These are phyloP conservation scores for Strix aluco DNA, from an alignment of 2,113 vertebrate genomes.

Conservation along the genomic window DNA sequence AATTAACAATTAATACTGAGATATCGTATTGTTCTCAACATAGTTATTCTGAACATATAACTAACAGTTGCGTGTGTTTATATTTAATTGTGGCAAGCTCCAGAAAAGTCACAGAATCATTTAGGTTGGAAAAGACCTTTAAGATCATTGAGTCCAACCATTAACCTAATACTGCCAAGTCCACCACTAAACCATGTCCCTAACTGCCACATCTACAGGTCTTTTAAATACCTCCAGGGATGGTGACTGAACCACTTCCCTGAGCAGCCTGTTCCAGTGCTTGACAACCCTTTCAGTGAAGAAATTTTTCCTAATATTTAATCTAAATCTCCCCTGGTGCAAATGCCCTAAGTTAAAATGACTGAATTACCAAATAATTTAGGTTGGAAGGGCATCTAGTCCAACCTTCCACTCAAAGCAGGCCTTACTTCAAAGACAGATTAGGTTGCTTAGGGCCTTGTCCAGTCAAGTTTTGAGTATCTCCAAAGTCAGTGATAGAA, in stretches of 20 bases:
- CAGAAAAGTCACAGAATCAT: neutral
- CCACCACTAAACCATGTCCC: neutral
- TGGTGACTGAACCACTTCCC: neutral
- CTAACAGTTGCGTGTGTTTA: neutral
- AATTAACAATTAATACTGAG: neutral
- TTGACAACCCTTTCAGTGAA: neutral
- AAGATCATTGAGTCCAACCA: neutral
- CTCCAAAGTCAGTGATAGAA: neutral
- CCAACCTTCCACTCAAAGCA: neutral
- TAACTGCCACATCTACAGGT: rapidly evolving
- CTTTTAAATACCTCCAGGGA: neutral
- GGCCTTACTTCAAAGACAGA: neutral
- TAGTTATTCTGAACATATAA: neutral
- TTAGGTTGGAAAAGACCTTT: neutral
- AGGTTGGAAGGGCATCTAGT: neutral
- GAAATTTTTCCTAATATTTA: neutral
- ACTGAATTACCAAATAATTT: neutral
- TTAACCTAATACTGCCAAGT: neutral
- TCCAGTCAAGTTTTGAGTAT: neutral
- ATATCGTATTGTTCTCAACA: neutral
- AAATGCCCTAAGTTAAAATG: neutral
- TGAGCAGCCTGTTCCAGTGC: neutral
- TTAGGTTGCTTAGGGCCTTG: neutral
- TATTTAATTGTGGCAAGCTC: neutral
- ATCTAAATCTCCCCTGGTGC: neutral